Evolutionary conservation across 2,888 invertebrate genomes (phyloP).

Genomic region (Helicoverpa assulta): DNA sequence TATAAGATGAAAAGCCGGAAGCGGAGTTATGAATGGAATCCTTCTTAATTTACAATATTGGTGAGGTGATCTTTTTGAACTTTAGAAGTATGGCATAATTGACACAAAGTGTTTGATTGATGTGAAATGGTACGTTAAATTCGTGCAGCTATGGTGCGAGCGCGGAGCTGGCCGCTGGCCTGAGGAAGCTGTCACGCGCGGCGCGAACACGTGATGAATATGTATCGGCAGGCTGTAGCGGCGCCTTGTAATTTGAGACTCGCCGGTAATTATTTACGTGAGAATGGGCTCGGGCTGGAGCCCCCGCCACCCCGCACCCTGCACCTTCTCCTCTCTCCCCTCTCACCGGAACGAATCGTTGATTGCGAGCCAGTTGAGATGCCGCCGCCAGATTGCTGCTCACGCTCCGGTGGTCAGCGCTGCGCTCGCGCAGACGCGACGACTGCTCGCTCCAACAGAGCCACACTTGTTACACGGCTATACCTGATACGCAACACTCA

Average conservation of each 20-base stretch:
- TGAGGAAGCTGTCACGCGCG: constrained; percentile 89
- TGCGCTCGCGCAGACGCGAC: constrained; percentile 57
- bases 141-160: constrained; percentile 29
- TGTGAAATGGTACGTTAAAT: constrained; percentile 20
- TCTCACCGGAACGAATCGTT: constrained; percentile 86
- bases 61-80: not conserved
- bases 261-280: constrained; percentile 90
- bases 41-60: not conserved
- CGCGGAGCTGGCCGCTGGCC: constrained; percentile 66
- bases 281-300: constrained; percentile 80
- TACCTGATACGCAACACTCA: constrained; percentile 49
- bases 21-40: constrained; percentile 5
- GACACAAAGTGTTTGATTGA: constrained; percentile 7
- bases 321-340: constrained; percentile 60
- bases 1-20: constrained; percentile 27
- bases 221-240: constrained; percentile 86
- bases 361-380: constrained; percentile 86
- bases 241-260: constrained; percentile 90
- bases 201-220: constrained; percentile 88
- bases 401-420: constrained; percentile 74
- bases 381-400: constrained; percentile 84
- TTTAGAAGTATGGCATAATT: not conserved
- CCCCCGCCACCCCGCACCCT: constrained; percentile 61
- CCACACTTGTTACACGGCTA: constrained; percentile 48
- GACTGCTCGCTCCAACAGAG: constrained; percentile 56